These are phyloP conservation scores for Drosophila subsilvestris DNA, from an alignment of 2,888 invertebrate species.

Conservation along the genomic window DNA sequence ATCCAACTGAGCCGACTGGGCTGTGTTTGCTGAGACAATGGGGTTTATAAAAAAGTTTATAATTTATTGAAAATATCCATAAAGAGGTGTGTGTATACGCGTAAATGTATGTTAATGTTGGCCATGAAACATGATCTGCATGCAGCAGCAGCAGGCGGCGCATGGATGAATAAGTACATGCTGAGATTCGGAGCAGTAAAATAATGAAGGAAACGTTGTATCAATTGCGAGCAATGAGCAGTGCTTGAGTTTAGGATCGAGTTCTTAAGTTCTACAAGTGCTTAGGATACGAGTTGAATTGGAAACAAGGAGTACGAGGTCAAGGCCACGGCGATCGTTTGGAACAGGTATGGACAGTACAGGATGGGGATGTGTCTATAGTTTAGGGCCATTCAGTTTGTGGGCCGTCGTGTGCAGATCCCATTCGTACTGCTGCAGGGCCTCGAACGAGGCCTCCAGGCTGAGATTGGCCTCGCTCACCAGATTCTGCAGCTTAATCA, in stretches of 20 bases:
- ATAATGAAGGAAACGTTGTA: conserved; percentile 54
- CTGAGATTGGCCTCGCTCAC: conserved; percentile 73
- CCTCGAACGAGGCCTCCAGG: conserved; percentile 80
- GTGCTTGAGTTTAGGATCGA: conserved; percentile 47
- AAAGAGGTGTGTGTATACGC: conserved; percentile 20
- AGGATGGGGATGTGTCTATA: conserved; percentile 41
- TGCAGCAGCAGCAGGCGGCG: conserved; percentile 10
- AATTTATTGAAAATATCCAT: conserved; percentile 33
- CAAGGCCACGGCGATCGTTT: conserved; percentile 35
- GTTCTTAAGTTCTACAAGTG: conserved; percentile 28
- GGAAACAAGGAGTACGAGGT: conserved; percentile 20
- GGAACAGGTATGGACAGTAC: conserved; percentile 7
- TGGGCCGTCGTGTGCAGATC: conserved; percentile 83
- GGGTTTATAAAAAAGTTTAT: conserved; percentile 25
- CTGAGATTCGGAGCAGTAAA: conserved; percentile 60
- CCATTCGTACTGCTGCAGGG: conserved; percentile 83
- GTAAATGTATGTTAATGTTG: conserved; percentile 29
- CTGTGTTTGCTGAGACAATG: too few relatives aligned
- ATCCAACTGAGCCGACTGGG: too few relatives aligned
- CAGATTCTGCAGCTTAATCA: conserved; percentile 83
- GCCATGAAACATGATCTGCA: conserved; percentile 18
- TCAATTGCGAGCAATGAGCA: conserved; percentile 63
- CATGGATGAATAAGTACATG: conserved; percentile 69
- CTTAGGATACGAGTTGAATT: conserved; percentile 23
- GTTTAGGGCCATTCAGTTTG: conserved; percentile 75